Evolutionary conservation across 2,888 invertebrate species (phyloP).

Genomic region (Drosophila pseudotalamancana): DNA sequence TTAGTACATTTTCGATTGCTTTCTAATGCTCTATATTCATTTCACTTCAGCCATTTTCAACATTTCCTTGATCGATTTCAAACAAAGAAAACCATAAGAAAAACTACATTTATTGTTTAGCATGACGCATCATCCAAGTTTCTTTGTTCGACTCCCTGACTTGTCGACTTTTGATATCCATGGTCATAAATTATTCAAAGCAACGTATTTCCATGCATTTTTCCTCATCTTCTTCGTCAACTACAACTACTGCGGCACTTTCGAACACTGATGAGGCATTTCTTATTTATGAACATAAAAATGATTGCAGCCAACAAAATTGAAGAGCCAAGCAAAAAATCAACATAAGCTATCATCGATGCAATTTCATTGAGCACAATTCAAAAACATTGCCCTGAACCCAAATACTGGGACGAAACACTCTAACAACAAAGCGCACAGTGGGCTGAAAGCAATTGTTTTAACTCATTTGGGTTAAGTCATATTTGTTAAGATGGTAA

Average conservation of each 20-base stretch:
- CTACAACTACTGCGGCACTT: conserved; percentile 11
- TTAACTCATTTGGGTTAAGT: no score
- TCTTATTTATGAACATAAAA: conserved; percentile 69
- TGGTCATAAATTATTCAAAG: conserved; percentile 78
- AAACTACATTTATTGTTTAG: conserved; percentile 37
- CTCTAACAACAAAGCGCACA: conserved; percentile 29
- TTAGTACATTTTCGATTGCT: no score
- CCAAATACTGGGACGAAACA: conserved; percentile 7
- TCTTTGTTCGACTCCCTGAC: conserved; percentile 44
- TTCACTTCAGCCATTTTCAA: conserved; percentile 14
- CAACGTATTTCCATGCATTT: conserved; percentile 60
- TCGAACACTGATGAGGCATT: conserved; percentile 30
- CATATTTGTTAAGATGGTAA: no score
- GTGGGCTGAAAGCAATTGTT: conserved; percentile 28
- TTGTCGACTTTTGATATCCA: conserved; percentile 17
- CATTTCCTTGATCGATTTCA: conserved; percentile 20
- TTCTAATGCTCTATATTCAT: background rate
- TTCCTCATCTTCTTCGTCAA: background rate
- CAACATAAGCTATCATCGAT: conserved; percentile 78
- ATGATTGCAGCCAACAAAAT: conserved; percentile 46
- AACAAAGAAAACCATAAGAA: background rate
- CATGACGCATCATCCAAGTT: conserved; percentile 60
- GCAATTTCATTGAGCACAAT: conserved; percentile 79
- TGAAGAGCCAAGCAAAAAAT: conserved; percentile 62
- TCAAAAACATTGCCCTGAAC: conserved; percentile 71